Evolutionary conservation across 2,113 vertebrate species (phyloP).

Genomic region (Sigmodon hispidus): DNA sequence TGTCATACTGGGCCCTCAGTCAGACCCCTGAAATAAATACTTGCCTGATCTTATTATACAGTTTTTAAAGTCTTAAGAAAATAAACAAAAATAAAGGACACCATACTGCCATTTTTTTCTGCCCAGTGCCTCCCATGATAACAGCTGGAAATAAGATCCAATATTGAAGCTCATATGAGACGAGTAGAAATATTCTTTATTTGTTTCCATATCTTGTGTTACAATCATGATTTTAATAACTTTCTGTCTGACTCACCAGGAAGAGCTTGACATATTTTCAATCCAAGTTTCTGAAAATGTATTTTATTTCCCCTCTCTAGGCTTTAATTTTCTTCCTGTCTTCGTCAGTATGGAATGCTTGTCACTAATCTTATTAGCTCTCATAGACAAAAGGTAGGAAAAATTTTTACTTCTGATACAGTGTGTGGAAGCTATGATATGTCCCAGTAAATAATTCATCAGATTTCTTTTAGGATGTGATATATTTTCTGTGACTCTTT

Average conservation of each 20-base stretch:
- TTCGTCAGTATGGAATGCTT: conserved; percentile 59
- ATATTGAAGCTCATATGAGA: conserved; percentile 27
- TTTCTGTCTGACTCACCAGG: conserved; percentile 61
- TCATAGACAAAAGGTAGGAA: conserved; percentile 64
- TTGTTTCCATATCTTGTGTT: conserved; percentile 53
- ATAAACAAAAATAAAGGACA: not conserved
- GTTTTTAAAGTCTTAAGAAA: not conserved
- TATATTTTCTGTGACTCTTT: conserved; percentile 66
- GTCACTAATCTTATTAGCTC: conserved; percentile 65
- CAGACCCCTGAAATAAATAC: not conserved
- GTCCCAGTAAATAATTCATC: conserved; percentile 72
- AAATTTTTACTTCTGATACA: conserved; percentile 50
- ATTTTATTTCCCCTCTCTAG: conserved; percentile 67
- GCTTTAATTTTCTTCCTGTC: conserved; percentile 74
- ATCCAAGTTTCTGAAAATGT: conserved; percentile 62
- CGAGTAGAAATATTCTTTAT: conserved; percentile 48
- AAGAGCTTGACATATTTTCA: conserved; percentile 67
- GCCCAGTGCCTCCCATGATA: not conserved
- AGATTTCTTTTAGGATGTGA: conserved; percentile 34
- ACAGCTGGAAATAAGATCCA: conserved; percentile 58
- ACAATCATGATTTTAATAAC: conserved; percentile 69
- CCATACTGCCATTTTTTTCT: not conserved
- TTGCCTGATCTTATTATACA: not conserved
- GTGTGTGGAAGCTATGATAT: conserved; percentile 34
- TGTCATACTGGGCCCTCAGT: not conserved